A percentile compares a stretch with the other conserved stretches of the same genome.
These are phyloP conservation scores for Coronaproctus castanopsis DNA, from an alignment of 2,888 invertebrate species.

Conservation along the genomic window DNA sequence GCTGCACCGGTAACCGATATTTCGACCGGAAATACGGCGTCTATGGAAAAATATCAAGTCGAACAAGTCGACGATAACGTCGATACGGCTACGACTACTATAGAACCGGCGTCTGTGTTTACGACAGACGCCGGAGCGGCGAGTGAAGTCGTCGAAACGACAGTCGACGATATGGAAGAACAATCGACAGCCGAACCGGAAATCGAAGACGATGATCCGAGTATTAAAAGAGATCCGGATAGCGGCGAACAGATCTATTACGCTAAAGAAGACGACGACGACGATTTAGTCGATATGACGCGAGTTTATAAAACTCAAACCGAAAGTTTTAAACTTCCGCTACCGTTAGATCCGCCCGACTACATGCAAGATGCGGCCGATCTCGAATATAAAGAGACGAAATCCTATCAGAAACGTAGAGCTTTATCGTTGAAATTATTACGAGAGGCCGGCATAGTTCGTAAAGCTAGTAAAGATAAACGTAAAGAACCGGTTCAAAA, in stretches of 20 bases:
- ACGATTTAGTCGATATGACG: not conserved
- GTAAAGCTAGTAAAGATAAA: not conserved
- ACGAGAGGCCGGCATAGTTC: too few relatives aligned
- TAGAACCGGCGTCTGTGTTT: too few relatives aligned
- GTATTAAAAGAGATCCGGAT: too few relatives aligned
- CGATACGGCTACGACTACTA: too few relatives aligned
- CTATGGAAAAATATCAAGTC: too few relatives aligned
- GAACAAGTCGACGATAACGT: too few relatives aligned
- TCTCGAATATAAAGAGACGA: not conserved
- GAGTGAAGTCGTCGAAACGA: too few relatives aligned
- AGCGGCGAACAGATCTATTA: not conserved
- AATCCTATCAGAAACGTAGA: not conserved
- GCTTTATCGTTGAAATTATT: not conserved
- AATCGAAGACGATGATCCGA: too few relatives aligned
- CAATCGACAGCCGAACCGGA: not conserved
- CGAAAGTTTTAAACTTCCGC: not conserved
- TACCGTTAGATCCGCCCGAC: not conserved
- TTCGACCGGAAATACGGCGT: too few relatives aligned
- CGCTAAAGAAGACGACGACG: not conserved
- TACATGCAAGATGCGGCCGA: not conserved
- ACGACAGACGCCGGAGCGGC: too few relatives aligned
- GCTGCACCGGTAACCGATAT: too few relatives aligned
- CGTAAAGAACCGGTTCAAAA: not conserved
- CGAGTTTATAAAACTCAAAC: not conserved
- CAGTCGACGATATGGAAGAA: not conserved